These are phyloP conservation scores for Enteromius thamalakanensis DNA, from an alignment of 2,797 vertebrate genomes.

Conservation along the genomic window DNA sequence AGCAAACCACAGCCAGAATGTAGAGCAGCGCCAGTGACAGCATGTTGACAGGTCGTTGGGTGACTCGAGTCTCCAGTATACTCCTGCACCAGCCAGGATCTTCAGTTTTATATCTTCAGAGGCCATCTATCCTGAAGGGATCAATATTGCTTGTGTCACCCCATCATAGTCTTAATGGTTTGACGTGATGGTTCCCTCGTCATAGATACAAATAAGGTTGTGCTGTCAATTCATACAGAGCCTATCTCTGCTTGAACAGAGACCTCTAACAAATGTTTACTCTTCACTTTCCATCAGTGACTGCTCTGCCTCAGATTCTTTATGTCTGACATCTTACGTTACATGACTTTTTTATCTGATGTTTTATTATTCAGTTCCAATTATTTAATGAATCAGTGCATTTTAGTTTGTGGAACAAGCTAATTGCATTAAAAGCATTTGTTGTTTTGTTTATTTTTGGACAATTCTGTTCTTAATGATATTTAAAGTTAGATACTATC, in stretches of 20 bases:
- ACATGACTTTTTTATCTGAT: not conserved
- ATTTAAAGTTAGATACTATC: slow-evolving; percentile 7
- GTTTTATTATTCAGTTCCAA: not conserved
- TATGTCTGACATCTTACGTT: slow-evolving; percentile 63
- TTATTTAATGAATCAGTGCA: not conserved
- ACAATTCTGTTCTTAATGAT: not conserved
- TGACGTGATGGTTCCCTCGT: slow-evolving; percentile 73
- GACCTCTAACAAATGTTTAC: slow-evolving; percentile 81
- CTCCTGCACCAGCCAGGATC: slow-evolving; percentile 49
- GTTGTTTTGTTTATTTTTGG: not conserved
- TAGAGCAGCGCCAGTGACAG: slow-evolving; percentile 72
- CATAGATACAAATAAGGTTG: slow-evolving; percentile 74
- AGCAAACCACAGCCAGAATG: slow-evolving; percentile 73
- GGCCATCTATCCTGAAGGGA: slow-evolving; percentile 76
- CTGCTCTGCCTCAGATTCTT: slow-evolving; percentile 65
- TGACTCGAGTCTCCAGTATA: slow-evolving; percentile 58
- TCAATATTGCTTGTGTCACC: slow-evolving; percentile 80
- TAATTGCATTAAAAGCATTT: not conserved
- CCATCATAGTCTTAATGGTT: slow-evolving; percentile 77
- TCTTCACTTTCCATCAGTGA: slow-evolving; percentile 69
- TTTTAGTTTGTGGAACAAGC: not conserved
- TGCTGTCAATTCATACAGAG: slow-evolving; percentile 72
- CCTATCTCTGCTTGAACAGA: slow-evolving; percentile 85
- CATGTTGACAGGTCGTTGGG: slow-evolving; percentile 70
- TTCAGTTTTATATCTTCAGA: slow-evolving; percentile 75